These are phyloP conservation scores for Odontocerum albicorne DNA, from an alignment of 2,888 invertebrate genomes.

Conservation along the genomic window DNA sequence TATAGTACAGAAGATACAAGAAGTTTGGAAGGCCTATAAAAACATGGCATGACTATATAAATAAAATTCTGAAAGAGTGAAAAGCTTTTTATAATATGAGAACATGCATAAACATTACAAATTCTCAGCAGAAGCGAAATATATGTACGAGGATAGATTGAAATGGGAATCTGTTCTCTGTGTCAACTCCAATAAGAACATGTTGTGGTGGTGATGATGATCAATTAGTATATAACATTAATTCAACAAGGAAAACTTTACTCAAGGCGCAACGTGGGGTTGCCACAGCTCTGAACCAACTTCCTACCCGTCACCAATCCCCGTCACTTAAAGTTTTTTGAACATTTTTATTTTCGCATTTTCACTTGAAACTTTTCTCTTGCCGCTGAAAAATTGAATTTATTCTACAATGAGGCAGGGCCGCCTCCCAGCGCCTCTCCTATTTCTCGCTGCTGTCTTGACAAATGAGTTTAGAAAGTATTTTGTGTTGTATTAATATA, in stretches of 20 bases:
- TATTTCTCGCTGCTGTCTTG: slow-evolving; percentile 19
- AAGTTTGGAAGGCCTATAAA: no score
- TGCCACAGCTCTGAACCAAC: slow-evolving; percentile 3
- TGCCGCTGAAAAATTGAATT: slow-evolving; percentile 31
- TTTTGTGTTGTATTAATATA: slow-evolving; percentile 25
- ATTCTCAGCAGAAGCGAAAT: no score
- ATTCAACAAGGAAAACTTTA: slow-evolving; percentile 34
- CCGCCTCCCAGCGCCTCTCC: slow-evolving; percentile 14
- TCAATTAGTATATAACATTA: no score
- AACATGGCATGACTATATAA: no score
- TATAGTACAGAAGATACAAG: no score
- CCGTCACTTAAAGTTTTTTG: slow-evolving; percentile 20
- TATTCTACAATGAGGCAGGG: slow-evolving; percentile 24
- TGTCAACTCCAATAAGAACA: no score
- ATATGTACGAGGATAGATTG: no score
- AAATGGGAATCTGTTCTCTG: no score
- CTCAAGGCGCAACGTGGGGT: slow-evolving; percentile 29
- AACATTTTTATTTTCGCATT: slow-evolving; percentile 31
- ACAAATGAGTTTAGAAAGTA: slow-evolving; percentile 33
- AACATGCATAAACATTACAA: no score
- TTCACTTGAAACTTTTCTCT: slow-evolving; percentile 25
- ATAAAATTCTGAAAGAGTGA: no score
- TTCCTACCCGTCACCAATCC: background rate
- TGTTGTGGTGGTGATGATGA: no score
- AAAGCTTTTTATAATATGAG: no score